A percentile compares a stretch with the other conserved stretches of the same genome.
Evolutionary conservation across 1,140 invertebrate genomes (phyloP).

Genomic region (Caenorhabditis brenneri): DNA sequence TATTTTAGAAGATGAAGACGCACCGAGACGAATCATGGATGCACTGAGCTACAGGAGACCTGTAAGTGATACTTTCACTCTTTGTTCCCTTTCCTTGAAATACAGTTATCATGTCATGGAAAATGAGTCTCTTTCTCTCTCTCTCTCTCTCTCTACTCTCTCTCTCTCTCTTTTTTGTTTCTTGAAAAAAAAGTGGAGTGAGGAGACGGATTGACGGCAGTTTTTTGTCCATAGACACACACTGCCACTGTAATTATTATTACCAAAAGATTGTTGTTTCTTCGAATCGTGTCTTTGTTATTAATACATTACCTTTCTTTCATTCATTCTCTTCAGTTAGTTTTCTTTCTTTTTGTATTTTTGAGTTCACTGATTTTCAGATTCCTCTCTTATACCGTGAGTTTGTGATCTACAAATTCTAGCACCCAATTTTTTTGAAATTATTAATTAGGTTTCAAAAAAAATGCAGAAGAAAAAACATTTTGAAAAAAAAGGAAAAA

Average conservation of each 20-base stretch:
- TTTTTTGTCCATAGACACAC: not conserved
- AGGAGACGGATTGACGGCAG: not conserved
- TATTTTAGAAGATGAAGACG: slow-evolving; percentile 5
- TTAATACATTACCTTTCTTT: too few relatives aligned
- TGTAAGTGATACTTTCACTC: not conserved
- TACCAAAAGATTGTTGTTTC: not conserved
- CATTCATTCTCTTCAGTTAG: too few relatives aligned
- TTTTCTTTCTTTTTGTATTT: too few relatives aligned
- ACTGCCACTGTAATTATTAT: slow-evolving; percentile 18
- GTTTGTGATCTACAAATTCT: too few relatives aligned
- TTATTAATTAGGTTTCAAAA: too few relatives aligned
- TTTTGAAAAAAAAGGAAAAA: too few relatives aligned
- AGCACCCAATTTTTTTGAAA: too few relatives aligned
- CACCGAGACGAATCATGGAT: slow-evolving; percentile 25
- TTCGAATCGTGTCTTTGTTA: not conserved
- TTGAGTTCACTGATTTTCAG: too few relatives aligned
- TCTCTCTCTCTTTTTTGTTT: not conserved
- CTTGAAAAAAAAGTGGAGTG: not conserved
- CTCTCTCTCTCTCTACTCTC: too few relatives aligned
- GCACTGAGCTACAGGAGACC: not conserved
- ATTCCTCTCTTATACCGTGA: too few relatives aligned
- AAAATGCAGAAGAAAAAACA: too few relatives aligned
- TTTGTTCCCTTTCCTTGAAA: slow-evolving; percentile 29
- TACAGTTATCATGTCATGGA: slow-evolving; percentile 3
- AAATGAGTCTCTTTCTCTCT: not conserved